Evolutionary conservation across 2,888 invertebrate genomes (phyloP).

Genomic region (Trissolcus japonicus): DNA sequence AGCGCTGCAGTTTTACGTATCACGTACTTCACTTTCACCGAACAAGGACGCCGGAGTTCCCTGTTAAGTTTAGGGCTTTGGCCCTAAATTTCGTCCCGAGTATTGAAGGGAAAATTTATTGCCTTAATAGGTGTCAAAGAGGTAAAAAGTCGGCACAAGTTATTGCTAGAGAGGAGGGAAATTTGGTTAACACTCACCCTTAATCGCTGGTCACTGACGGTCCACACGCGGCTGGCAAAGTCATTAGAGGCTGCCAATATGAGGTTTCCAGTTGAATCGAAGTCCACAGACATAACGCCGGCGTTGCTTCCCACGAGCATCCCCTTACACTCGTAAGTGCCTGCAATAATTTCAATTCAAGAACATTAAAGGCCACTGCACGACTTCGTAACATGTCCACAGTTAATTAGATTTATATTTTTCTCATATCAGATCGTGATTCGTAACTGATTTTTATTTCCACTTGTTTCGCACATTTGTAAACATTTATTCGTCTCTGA

Average conservation of each 20-base stretch:
- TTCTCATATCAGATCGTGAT: slow-evolving; percentile 50
- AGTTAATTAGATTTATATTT: slow-evolving; percentile 65
- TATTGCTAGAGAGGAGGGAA: slow-evolving; percentile 22
- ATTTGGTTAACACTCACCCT: slow-evolving; percentile 82
- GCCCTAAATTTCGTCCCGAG: not conserved
- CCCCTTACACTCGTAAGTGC: slow-evolving; percentile 84
- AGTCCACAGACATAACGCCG: slow-evolving; percentile 96
- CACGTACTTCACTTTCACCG: no score
- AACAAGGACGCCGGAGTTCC: no score
- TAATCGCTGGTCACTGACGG: slow-evolving; percentile 91
- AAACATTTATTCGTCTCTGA: slow-evolving; percentile 45
- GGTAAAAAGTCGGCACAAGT: no score
- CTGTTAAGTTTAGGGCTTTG: no score
- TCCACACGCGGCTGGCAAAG: slow-evolving; percentile 97
- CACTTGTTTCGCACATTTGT: slow-evolving; percentile 29
- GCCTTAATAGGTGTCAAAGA: no score
- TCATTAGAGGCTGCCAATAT: slow-evolving; percentile 97
- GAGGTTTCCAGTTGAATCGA: slow-evolving; percentile 91
- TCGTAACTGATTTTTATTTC: slow-evolving; percentile 27
- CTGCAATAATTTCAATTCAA: slow-evolving; percentile 75
- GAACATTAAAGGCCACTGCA: slow-evolving; percentile 53
- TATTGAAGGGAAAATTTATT: slow-evolving; percentile 10
- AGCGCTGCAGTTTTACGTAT: no score
- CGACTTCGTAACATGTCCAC: slow-evolving; percentile 54
- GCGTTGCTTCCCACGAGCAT: slow-evolving; percentile 95